phyloP scores from a whole-genome alignment of 2,113 vertebrate species.

The Lampris incognitus region DNA sequence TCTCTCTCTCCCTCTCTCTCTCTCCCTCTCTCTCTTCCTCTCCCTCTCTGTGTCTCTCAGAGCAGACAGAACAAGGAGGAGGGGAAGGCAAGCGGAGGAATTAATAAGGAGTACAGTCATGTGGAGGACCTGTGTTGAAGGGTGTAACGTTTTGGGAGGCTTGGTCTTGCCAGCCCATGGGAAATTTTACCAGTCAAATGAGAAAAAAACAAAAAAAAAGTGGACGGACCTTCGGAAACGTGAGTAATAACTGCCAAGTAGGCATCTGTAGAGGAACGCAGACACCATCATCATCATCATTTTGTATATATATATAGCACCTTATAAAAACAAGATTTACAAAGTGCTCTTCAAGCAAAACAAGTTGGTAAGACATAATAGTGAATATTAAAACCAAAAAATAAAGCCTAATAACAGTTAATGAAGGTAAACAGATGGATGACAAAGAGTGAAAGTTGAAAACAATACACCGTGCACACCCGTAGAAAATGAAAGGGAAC shows the following conservation, averaged over 20 bases:
- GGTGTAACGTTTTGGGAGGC: constrained; percentile 10
- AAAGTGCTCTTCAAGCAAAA: not conserved
- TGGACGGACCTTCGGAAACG: too few relatives aligned
- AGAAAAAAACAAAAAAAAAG: not conserved
- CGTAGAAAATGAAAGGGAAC: too few relatives aligned
- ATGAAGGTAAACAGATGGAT: too few relatives aligned
- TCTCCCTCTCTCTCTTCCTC: too few relatives aligned
- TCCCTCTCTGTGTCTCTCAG: not conserved
- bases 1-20: too few relatives aligned
- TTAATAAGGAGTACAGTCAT: constrained; percentile 18
- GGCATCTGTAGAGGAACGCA: too few relatives aligned
- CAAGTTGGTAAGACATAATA: too few relatives aligned
- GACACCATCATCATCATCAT: not conserved
- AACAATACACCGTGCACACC: too few relatives aligned
- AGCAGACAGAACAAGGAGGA: constrained; percentile 15
- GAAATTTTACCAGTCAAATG: constrained; percentile 48
- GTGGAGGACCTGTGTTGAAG: constrained; percentile 1
- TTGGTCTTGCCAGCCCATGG: constrained; percentile 44
- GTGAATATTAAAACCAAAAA: too few relatives aligned
- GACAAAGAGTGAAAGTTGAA: too few relatives aligned
- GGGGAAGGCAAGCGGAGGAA: constrained; percentile 9
- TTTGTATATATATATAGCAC: not conserved
- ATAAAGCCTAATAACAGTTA: too few relatives aligned
- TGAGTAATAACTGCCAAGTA: too few relatives aligned
- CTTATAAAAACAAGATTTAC: not conserved